Base-by-base conservation (phyloP, 2,797 vertebrate genomes). In the Tangara arthus region DNA sequence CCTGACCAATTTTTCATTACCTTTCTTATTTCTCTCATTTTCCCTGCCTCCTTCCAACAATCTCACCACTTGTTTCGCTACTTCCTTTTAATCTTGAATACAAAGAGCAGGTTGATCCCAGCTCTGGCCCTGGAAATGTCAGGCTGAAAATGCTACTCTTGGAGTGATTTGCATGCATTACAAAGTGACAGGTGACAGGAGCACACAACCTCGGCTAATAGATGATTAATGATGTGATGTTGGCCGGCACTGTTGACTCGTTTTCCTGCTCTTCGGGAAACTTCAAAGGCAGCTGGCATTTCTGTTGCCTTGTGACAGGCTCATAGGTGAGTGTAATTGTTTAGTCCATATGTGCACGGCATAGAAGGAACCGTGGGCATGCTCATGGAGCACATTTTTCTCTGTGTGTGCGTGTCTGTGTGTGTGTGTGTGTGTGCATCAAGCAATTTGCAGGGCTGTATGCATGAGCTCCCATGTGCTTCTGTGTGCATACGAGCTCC, bases 171-270 rank as follows among this genome's bases (percentile, higher is more conserved):
- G 97, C 97, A 97, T 97, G 96, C 93, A 82, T 97, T 95, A 96
- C 91, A 79, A 96, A 97, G 96, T 97, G 97, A 97, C 96, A 97
- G 95, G 90, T 97, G 97, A 98, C 97, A 97, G 92, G 85, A 95
- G 92, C 77, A 89, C 94, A 95, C 90, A 95, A 92, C 92, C 95
- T 95, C 61, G 0, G 88, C 96, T 97, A 96, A 97, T 97, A 97
- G 97, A 97, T 98, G 97, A 98, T 97, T 97, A 98, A 98, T 97
- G 97, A 97, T 95, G 95, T 94, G 96, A 94, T 95, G 93, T 75
- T 97, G 95, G 96, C 96, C 95, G 89, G 88, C 79, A 65, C 93
- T 90, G 84, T 94, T 89, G 93, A 96, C 93, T 96, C 63, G 27
- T 95, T 95, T 92, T 94, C 94, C 61, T 94, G 76, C 93, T 97